Conservation (phyloP, 2,113 vertebrate genomes). For the Pampusana beccarii region DNA sequence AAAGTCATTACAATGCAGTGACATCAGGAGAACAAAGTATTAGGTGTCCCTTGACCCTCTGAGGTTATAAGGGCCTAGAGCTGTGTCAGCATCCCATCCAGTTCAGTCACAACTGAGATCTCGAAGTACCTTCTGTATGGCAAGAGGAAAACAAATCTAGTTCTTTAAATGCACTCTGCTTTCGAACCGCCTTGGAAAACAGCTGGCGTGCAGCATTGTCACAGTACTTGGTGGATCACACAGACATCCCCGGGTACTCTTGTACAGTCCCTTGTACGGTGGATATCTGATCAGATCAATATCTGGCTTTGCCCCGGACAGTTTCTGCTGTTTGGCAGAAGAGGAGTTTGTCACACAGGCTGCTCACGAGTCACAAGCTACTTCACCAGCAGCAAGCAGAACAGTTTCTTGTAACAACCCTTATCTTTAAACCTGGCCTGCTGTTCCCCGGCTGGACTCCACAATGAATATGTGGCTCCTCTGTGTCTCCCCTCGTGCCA, state of each 20-base stretch:
- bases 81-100: neutral
- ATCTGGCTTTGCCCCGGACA: neutral
- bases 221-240: neutral
- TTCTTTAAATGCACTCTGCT: neutral
- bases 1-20: neutral
- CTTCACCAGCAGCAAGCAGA: neutral
- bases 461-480: neutral
- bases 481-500: fast-evolving
- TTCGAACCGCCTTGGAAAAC: neutral
- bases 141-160: neutral
- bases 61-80: neutral
- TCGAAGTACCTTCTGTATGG: neutral
- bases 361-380: neutral
- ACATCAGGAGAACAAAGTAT: neutral
- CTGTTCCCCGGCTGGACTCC: neutral
- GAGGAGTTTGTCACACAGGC: neutral
- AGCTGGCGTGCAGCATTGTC: fast-evolving
- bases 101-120: neutral
- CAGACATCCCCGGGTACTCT: neutral
- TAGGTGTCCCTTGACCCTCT: neutral
- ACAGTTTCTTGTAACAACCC: neutral
- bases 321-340: neutral
- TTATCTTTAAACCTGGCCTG: neutral
- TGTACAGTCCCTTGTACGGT: neutral
- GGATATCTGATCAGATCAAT: neutral